phyloP scores from a whole-genome alignment of 2,113 vertebrate genomes.

The Tretioscincus oriximinensis region DNA sequence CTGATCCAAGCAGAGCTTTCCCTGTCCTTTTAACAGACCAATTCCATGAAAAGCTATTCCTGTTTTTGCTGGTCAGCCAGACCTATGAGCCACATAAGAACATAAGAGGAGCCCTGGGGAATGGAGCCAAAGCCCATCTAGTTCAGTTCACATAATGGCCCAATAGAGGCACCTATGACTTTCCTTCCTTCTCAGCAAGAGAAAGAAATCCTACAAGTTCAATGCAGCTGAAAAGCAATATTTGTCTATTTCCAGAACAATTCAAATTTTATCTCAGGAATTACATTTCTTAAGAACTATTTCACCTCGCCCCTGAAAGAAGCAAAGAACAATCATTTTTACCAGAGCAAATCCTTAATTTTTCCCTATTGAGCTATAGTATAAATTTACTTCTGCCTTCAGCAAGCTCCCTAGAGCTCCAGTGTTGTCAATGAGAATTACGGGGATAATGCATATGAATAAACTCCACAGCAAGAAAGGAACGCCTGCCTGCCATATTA shows the following conservation, averaged over 20 bases:
- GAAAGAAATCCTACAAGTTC: neutral
- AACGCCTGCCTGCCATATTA: slow-evolving; percentile 12
- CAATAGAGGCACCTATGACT: too few relatives aligned
- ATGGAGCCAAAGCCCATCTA: too few relatives aligned
- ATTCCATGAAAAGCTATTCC: too few relatives aligned
- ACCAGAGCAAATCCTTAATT: slow-evolving; percentile 10
- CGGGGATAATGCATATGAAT: slow-evolving; percentile 16
- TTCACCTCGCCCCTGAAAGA: neutral
- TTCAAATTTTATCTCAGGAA: neutral
- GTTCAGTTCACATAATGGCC: too few relatives aligned
- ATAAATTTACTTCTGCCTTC: slow-evolving; percentile 2
- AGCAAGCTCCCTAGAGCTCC: neutral
- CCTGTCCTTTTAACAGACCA: too few relatives aligned
- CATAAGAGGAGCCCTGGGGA: too few relatives aligned
- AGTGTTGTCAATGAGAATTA: neutral
- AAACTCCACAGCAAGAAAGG: slow-evolving; percentile 30
- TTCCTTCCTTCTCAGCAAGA: too few relatives aligned
- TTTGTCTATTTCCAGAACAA: too few relatives aligned
- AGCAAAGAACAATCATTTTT: neutral
- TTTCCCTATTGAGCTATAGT: neutral
- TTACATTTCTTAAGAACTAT: neutral
- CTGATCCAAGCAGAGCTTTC: too few relatives aligned
- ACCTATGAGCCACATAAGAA: neutral
- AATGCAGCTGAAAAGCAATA: slow-evolving; percentile 5
- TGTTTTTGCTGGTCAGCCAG: too few relatives aligned